A percentile compares a stretch with the other conserved stretches of the same genome.
These are phyloP conservation scores for Drosophila ohnishii DNA, from an alignment of 1,140 invertebrate genomes.

Conservation along the genomic window DNA sequence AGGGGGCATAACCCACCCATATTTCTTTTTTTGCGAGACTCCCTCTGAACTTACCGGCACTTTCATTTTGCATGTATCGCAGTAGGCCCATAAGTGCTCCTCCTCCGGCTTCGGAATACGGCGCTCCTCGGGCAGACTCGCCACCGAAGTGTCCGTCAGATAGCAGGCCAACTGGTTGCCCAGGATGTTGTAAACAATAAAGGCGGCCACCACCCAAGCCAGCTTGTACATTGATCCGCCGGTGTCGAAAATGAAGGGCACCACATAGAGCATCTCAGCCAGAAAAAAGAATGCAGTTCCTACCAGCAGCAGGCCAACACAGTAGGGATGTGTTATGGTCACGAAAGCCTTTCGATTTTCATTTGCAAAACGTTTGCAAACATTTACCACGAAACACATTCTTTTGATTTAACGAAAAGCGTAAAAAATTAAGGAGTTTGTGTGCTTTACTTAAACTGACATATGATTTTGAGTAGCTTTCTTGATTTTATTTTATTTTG, in stretches of 20 bases:
- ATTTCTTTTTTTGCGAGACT: too few relatives aligned
- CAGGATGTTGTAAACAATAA: slow-evolving; percentile 39
- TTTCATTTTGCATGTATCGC: slow-evolving; percentile 89
- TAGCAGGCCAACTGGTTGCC: slow-evolving; percentile 48
- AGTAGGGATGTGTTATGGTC: slow-evolving; percentile 16
- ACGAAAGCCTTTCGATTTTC: slow-evolving; percentile 1
- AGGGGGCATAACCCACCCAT: too few relatives aligned
- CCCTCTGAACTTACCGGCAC: slow-evolving; percentile 84
- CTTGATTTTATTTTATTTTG: too few relatives aligned
- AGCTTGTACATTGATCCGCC: slow-evolving; percentile 26
- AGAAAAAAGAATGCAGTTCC: slow-evolving; percentile 1
- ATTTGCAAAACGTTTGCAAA: slow-evolving; percentile 3
- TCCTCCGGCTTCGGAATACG: slow-evolving; percentile 24
- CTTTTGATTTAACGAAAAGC: background rate
- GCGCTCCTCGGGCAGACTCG: slow-evolving; percentile 11
- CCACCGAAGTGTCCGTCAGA: slow-evolving; percentile 32
- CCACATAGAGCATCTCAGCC: slow-evolving; percentile 22
- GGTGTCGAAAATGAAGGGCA: slow-evolving; percentile 27
- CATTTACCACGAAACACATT: slow-evolving; percentile 16
- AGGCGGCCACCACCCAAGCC: slow-evolving; percentile 7
- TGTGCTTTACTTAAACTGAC: background rate
- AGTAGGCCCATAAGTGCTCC: slow-evolving; percentile 87
- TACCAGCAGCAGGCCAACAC: background rate
- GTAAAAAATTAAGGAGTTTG: background rate
- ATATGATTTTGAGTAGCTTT: background rate